Evolutionary conservation across 2,113 vertebrate genomes (phyloP), one percentile per base, ranked within the genome.

Genomic region (Platichthys stellatus): DNA sequence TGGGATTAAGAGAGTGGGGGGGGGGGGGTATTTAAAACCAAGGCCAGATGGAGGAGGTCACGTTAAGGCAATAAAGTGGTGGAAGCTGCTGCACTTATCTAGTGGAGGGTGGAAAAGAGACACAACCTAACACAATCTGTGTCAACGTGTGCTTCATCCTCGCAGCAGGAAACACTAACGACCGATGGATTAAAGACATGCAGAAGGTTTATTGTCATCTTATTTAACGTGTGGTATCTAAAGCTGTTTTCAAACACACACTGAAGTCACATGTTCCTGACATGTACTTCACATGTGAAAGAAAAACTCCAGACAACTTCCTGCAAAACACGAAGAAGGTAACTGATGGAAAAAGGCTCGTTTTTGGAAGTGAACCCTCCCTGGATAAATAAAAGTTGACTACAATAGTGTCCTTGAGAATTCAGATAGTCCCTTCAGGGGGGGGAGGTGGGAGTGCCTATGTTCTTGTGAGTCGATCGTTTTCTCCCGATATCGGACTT

Each of bases 1-100:
- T 35, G 56, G 71, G 81, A 70, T 66, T 76, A 31, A 58, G 31
- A 43, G 38, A 3, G 51, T 9, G 18, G 51, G 14, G 62, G 10
- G 26, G 26, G 26, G 35, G 45, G 60, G 63, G 68, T 51, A 20
- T 20, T 69, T 53, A 40, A 78, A 80, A 83, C 60, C 38, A 31
- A 66, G 51, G 47, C 63, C 83, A 84, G 76, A 78, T 76, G 85
- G 85, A 75, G 62, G 67, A 78, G 76, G 62, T 73, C 54, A 74
- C 73, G 74, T 77, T 40, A 61, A 73, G 63, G 35, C 21, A 77
- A 63, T 54, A 63, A 61, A 74, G 57, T 9, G 2, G 24, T 45
- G 51, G 49, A 70, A 75, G 70, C 70, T 24, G 71, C 54, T 73
- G 68, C n/a, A 14, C 54, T 54, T 20, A 54, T 54, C 51, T 54